A percentile compares a stretch with the other conserved stretches of the same genome.
Conservation (phyloP, 1,140 invertebrate genomes). For the Colletes latitarsis region DNA sequence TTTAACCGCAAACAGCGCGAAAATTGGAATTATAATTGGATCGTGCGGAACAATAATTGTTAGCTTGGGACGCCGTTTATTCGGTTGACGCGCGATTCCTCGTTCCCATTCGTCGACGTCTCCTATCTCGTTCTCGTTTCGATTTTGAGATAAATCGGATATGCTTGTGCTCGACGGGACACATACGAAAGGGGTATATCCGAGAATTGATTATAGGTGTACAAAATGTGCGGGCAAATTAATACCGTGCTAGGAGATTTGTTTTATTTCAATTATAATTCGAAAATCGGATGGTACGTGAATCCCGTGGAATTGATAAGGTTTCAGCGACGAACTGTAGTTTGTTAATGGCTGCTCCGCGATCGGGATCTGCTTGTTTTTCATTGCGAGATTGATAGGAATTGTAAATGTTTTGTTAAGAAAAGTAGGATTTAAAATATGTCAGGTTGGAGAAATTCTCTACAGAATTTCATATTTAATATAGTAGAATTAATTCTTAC, state of each 20-base stretch:
- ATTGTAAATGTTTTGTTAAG: not conserved
- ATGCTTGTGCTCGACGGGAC: not conserved
- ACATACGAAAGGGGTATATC: too few species aligned
- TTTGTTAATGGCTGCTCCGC: not conserved
- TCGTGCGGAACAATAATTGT: slow-evolving; percentile 39
- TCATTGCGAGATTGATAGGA: not conserved
- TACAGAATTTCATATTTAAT: too few species aligned
- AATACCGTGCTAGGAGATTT: not conserved
- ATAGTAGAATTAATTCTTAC: too few species aligned
- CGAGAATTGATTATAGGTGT: not conserved
- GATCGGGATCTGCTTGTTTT: not conserved
- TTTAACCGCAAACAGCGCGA: slow-evolving; percentile 36
- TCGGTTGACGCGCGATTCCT: slow-evolving; percentile 6
- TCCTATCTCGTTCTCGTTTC: not conserved
- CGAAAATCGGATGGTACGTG: not conserved
- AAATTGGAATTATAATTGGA: slow-evolving; percentile 55
- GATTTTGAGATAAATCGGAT: slow-evolving; percentile 2
- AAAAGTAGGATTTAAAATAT: not conserved
- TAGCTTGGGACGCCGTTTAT: not conserved
- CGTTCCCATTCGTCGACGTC: slow-evolving; percentile 1
- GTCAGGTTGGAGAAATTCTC: too few species aligned
- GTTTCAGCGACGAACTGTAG: not conserved
- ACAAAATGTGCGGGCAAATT: not conserved
- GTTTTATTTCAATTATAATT: slow-evolving; percentile 34
- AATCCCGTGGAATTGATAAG: not conserved